phyloP scores from a whole-genome alignment of 2,113 vertebrate genomes.

The Gopherus evgoodei region DNA sequence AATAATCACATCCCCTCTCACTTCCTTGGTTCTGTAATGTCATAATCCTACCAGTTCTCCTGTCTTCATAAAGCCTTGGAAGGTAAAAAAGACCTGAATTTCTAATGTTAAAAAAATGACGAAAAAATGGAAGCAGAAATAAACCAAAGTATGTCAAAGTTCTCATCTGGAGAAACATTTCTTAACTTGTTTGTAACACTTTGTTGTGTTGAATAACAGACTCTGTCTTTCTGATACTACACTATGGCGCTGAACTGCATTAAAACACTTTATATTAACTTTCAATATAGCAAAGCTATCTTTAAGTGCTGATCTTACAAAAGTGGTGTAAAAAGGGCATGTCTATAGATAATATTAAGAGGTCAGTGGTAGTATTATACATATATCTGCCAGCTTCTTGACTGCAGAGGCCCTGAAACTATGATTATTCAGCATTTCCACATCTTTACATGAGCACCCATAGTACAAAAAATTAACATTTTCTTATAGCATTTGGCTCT shows the following conservation, averaged over 20 bases:
- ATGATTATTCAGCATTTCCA: constrained; percentile 27
- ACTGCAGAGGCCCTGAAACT: constrained; percentile 22
- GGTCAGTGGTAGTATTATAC: not conserved
- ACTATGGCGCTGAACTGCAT: not conserved
- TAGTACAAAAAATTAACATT: constrained; percentile 21
- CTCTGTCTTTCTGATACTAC: not conserved
- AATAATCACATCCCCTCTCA: not conserved
- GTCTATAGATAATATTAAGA: constrained; percentile 26
- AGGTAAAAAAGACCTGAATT: not conserved
- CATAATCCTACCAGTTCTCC: not conserved
- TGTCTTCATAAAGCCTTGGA: not conserved
- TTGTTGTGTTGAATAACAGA: not conserved
- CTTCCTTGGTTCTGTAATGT: not conserved
- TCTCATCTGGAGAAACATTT: not conserved
- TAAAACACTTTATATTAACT: not conserved
- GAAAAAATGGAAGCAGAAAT: not conserved
- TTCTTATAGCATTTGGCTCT: constrained; percentile 30
- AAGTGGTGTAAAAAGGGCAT: constrained; percentile 13
- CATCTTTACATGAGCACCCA: constrained; percentile 16
- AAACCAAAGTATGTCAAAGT: not conserved
- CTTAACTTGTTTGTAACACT: not conserved
- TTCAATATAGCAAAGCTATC: not conserved
- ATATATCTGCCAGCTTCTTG: constrained; percentile 17
- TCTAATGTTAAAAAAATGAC: not conserved
- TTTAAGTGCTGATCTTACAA: constrained; percentile 1